Conservation (phyloP, 2,888 invertebrate genomes). For the Pantelozetes paolii region DNA sequence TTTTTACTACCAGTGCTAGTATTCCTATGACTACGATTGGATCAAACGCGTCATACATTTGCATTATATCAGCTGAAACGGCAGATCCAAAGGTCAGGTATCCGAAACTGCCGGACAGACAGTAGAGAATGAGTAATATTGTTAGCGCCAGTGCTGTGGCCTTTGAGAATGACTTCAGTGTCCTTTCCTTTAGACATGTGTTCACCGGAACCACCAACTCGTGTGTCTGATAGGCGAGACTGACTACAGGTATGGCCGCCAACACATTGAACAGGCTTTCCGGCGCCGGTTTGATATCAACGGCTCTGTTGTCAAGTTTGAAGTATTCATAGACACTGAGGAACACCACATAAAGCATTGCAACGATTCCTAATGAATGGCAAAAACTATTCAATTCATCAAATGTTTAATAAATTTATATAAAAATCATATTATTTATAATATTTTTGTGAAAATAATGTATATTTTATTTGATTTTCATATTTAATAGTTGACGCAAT, state of each 20-base stretch:
- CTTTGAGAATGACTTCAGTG: conserved; percentile 56
- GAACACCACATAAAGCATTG: conserved; percentile 33
- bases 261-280: conserved; percentile 43
- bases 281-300: conserved; percentile 36
- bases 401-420: too few species aligned
- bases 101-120: conserved; percentile 57
- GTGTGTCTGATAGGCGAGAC: conserved; percentile 64
- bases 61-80: conserved; percentile 59
- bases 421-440: too few species aligned
- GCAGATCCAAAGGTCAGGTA: conserved; percentile 61
- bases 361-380: conserved; percentile 20
- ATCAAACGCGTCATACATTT: conserved; percentile 55
- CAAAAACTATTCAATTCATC: background rate
- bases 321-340: conserved; percentile 32
- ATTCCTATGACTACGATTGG: conserved; percentile 54
- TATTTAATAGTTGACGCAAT: too few species aligned
- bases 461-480: too few species aligned
- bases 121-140: conserved; percentile 55
- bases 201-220: conserved; percentile 62
- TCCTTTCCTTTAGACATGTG: conserved; percentile 59
- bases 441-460: too few species aligned
- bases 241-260: conserved; percentile 60
- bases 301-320: background rate
- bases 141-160: conserved; percentile 55
- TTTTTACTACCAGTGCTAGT: conserved; percentile 56